Base-by-base conservation (phyloP, 2,113 vertebrate species). In the Plestiodon gilberti region DNA sequence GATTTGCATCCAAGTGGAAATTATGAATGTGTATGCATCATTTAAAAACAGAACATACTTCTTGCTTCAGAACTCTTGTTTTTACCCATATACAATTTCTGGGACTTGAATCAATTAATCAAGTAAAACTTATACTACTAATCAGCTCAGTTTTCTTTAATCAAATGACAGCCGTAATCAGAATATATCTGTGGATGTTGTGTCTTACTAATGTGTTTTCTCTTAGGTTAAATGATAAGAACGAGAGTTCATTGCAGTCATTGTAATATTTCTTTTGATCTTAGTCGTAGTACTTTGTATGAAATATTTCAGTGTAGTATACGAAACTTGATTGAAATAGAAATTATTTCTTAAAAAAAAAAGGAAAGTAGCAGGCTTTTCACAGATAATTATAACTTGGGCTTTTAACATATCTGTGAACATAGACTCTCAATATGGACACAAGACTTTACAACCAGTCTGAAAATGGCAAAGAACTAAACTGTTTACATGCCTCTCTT, bases 401-500 rank as follows among this genome's bases (percentile, higher is more conserved):
- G 33, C 74, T 89, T 94, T 94, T 89, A 77, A 86, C 6, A 89
- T 77, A 23, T 17, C 43, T 1, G 25, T 57, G 61, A 25, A 90
- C 89, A 78, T 76, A 88, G 73, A 40, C 89, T 93, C 52, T 1
- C 33, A 76, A 83, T 79, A 43, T 78, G 48, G 78, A 64, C 59
- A 28, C n/a, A 85, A 92, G 90, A 61, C 35, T 84, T 81, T 30
- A 59, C 90, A 62, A 83, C 65, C 40, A 67, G 81, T 73, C 55
- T 90, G 55, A 83, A 91, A 92, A 93, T 84, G 22, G n/a, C 48
- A 90, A 78, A 82, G 78, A 92, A 88, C 40, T 83, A 85, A 91
- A 88, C 87, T 95, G 90, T 94, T 96, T 95, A 93, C 91, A 83
- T 62, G 79, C 79, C 59, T 92, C 71, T 91, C 92, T 84, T 55